Evolutionary conservation across 2,113 vertebrate species (phyloP).

Genomic region (Melospiza georgiana): DNA sequence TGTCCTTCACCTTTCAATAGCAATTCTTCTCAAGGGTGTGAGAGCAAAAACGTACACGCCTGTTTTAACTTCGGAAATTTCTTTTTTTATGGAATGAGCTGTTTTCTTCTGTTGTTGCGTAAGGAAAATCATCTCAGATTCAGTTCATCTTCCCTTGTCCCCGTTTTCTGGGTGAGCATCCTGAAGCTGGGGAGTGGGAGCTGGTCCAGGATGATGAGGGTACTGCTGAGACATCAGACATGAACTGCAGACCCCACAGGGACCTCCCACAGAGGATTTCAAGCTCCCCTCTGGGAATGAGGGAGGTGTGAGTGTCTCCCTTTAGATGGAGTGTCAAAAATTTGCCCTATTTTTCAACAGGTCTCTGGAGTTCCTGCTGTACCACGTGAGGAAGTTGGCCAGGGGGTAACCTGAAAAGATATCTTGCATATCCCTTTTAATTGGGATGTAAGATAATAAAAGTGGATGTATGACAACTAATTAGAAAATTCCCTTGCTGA

Average conservation of each 20-base stretch:
- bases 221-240: neutral
- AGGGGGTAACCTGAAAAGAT: neutral
- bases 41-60: accelerated
- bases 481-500: neutral
- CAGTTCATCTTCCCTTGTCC: neutral
- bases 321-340: neutral
- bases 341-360: neutral
- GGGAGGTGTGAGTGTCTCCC: neutral
- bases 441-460: neutral
- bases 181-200: neutral
- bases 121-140: neutral
- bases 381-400: accelerated
- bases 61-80: neutral
- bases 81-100: neutral
- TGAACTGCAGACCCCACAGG: neutral
- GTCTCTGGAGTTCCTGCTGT: neutral
- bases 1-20: neutral
- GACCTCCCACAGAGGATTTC: neutral
- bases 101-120: neutral
- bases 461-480: neutral
- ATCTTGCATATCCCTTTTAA: neutral
- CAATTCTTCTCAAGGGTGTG: accelerated
- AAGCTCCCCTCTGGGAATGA: neutral
- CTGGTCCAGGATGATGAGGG: neutral
- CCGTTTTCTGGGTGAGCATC: accelerated